Conservation (phyloP, 1,140 invertebrate genomes). For the Pachyrhynchus sulphureomaculatus region DNA sequence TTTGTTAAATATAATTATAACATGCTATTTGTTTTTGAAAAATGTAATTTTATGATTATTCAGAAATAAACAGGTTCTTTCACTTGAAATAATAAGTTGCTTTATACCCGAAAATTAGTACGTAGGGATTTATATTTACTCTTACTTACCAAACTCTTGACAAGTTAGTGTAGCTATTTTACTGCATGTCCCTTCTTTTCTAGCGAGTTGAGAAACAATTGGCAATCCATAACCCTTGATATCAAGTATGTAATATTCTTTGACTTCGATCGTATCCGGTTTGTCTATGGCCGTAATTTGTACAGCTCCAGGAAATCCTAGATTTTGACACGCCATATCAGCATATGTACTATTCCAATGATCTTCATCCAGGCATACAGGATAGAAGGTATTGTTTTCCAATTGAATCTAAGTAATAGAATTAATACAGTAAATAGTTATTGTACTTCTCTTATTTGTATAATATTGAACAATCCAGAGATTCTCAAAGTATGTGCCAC, state of each 20-base stretch:
- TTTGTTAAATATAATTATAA: too few relatives aligned
- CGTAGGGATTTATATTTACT: too few relatives aligned
- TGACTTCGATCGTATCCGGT: constrained; percentile 29
- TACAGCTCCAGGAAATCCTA: constrained; percentile 57
- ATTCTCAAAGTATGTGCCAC: too few relatives aligned
- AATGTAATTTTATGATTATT: too few relatives aligned
- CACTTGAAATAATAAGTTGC: too few relatives aligned
- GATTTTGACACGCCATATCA: constrained; percentile 55
- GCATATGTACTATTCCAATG: constrained; percentile 59
- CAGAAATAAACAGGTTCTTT: too few relatives aligned
- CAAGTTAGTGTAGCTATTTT: constrained; percentile 58
- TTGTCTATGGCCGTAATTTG: constrained; percentile 47
- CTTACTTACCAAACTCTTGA: constrained; percentile 59
- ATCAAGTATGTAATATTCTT: constrained; percentile 51
- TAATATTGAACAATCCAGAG: too few relatives aligned
- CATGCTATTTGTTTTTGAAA: too few relatives aligned
- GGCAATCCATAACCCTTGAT: constrained; percentile 38
- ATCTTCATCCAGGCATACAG: constrained; percentile 54
- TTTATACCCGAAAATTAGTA: too few relatives aligned
- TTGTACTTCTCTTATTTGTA: too few relatives aligned
- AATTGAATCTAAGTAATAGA: constrained; percentile 36
- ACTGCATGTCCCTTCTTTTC: constrained; percentile 47
- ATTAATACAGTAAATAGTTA: not conserved
- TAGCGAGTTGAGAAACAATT: constrained; percentile 53
- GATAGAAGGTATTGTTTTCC: constrained; percentile 50